Conservation (phyloP, 1,140 invertebrate genomes). For the Drosophila orosa region DNA sequence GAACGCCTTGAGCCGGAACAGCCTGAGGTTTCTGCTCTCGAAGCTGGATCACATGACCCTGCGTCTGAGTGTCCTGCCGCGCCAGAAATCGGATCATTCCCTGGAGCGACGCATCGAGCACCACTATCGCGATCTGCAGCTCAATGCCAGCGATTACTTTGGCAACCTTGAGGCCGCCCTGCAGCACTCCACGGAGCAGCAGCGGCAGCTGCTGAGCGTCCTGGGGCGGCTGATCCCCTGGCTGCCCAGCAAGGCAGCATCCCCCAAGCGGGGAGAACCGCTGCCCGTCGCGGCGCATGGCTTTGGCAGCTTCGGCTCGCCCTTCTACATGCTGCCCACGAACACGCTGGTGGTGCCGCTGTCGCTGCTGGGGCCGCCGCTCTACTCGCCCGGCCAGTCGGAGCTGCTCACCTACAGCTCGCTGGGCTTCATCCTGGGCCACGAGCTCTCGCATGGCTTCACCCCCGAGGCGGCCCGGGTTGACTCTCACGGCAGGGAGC, state of each 20-base stretch:
- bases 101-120: slow-evolving; percentile 14
- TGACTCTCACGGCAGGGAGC: slow-evolving; percentile 12
- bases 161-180: slow-evolving; percentile 38
- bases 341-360: slow-evolving; percentile 53
- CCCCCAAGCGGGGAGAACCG: background rate
- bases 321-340: slow-evolving; percentile 29
- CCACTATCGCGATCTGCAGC: slow-evolving; percentile 21
- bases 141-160: slow-evolving; percentile 42
- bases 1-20: slow-evolving; percentile 14
- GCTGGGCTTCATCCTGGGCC: slow-evolving; percentile 57
- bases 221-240: background rate
- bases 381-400: slow-evolving; percentile 29
- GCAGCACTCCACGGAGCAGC: background rate
- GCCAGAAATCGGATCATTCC: background rate
- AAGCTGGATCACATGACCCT: slow-evolving; percentile 48
- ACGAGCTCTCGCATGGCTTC: slow-evolving; percentile 62
- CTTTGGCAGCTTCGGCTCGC: slow-evolving; percentile 47
- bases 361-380: slow-evolving; percentile 35
- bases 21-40: slow-evolving; percentile 18
- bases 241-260: background rate
- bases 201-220: too few relatives aligned
- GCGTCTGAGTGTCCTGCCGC: slow-evolving; percentile 47
- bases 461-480: slow-evolving; percentile 1
- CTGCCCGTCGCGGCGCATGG: slow-evolving; percentile 2
- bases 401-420: slow-evolving; percentile 32